Percentiles rank a stretch among this genome's conserved stretches.
These are phyloP conservation scores for Contarinia nasturtii DNA, from an alignment of 1,140 invertebrate genomes.

Conservation along the genomic window DNA sequence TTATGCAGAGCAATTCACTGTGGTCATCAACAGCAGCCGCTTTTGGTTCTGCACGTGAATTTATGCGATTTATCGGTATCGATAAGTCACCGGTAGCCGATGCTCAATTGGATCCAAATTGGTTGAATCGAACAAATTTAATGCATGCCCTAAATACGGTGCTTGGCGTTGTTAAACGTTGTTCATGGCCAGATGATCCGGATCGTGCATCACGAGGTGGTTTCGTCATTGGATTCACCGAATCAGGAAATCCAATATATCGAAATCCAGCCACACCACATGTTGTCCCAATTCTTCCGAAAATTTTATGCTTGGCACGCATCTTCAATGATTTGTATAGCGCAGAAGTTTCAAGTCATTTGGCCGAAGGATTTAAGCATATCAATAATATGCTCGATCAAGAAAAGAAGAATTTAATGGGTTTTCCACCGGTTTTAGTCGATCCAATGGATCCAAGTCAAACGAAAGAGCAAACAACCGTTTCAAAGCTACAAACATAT, in stretches of 20 bases:
- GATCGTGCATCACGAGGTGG: conserved; percentile 60
- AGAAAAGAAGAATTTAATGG: conserved; percentile 46
- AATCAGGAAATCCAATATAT: conserved; percentile 55
- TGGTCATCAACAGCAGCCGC: conserved; percentile 39
- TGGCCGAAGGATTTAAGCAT: conserved; percentile 46
- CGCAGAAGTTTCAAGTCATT: conserved; percentile 34
- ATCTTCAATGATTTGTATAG: conserved; percentile 63
- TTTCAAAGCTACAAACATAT: conserved; percentile 67
- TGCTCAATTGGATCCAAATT: conserved; percentile 21
- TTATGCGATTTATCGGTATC: conserved; percentile 61
- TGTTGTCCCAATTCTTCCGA: conserved; percentile 56
- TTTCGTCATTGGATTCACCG: conserved; percentile 54
- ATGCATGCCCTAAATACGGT: conserved; percentile 50
- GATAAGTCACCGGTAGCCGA: conserved; percentile 38
- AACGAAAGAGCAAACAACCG: conserved; percentile 30
- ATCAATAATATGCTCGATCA: conserved; percentile 49
- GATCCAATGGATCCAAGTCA: conserved; percentile 26
- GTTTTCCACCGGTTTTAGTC: conserved; percentile 26
- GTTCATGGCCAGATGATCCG: conserved; percentile 61
- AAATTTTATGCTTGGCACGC: conserved; percentile 51
- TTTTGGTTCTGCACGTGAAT: conserved; percentile 40
- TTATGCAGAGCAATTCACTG: conserved; percentile 36
- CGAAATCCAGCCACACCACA: conserved; percentile 70
- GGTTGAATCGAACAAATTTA: conserved; percentile 27
- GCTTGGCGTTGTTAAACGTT: conserved; percentile 66